phyloP scores from a whole-genome alignment of 2,797 vertebrate species.

The Erpetoichthys calabaricus region DNA sequence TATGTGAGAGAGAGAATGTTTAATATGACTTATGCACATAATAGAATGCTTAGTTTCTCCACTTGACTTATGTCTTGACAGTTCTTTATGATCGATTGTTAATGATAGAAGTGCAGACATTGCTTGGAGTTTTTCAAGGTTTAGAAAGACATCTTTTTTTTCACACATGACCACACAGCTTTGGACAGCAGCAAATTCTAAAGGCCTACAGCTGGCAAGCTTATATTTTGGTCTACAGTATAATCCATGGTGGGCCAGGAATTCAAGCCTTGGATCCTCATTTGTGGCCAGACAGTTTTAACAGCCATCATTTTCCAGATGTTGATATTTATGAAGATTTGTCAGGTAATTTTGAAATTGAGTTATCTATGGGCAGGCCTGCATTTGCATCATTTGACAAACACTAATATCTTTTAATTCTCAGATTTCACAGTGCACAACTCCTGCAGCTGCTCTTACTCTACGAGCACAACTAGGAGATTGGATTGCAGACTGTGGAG shows the following conservation, averaged over 20 bases:
- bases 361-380: no score
- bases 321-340: constrained; percentile 19
- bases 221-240: constrained; percentile 37
- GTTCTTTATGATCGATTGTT: constrained; percentile 25
- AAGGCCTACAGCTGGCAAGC: constrained; percentile 34
- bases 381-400: no score
- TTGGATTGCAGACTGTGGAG: constrained; percentile 36
- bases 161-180: constrained; percentile 19
- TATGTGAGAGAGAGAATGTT: no score
- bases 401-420: no score
- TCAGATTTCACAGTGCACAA: no score
- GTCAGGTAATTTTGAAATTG: no score
- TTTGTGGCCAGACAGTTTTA: constrained; percentile 32
- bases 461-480: constrained; percentile 19
- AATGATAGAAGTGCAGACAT: constrained; percentile 33
- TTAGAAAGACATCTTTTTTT: constrained; percentile 42
- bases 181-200: constrained; percentile 36
- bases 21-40: no score
- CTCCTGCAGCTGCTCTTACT: no score
- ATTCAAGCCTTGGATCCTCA: constrained; percentile 36
- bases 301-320: constrained; percentile 33
- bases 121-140: constrained; percentile 17
- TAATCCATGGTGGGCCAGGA: constrained; percentile 42
- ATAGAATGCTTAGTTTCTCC: background rate
- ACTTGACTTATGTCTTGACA: background rate